phyloP scores from a whole-genome alignment of 2,113 vertebrate species.

The Centropristis striata region DNA sequence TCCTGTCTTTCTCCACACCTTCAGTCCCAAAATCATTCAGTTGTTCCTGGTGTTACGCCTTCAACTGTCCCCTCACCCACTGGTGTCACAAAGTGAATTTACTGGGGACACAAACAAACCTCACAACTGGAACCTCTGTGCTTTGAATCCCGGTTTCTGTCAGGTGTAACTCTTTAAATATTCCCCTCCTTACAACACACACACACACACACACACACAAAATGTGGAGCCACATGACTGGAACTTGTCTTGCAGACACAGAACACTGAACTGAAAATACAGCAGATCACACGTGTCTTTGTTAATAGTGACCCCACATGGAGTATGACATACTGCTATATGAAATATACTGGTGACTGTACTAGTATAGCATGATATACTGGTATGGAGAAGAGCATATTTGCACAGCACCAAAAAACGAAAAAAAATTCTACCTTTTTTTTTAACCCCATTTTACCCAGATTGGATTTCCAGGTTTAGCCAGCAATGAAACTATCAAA shows the following conservation, averaged over 20 bases:
- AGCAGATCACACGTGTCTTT: constrained; percentile 59
- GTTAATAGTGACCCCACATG: constrained; percentile 64
- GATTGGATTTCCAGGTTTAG: constrained; percentile 60
- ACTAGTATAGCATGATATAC: constrained; percentile 72
- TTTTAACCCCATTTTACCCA: constrained; percentile 62
- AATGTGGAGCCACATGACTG: constrained; percentile 64
- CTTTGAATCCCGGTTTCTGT: constrained; percentile 39
- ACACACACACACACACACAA: constrained; percentile 47
- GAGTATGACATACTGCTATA: constrained; percentile 64
- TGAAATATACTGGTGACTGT: constrained; percentile 65
- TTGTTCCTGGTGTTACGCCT: constrained; percentile 28
- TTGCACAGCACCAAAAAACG: constrained; percentile 79
- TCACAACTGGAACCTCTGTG: constrained; percentile 61
- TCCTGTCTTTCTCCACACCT: not conserved
- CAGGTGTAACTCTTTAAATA: constrained; percentile 54
- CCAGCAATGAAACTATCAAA: constrained; percentile 61
- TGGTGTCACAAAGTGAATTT: constrained; percentile 39
- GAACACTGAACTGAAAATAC: constrained; percentile 61
- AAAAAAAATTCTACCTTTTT: constrained; percentile 22
- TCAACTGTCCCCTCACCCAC: constrained; percentile 25
- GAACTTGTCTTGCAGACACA: constrained; percentile 59
- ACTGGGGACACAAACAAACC: constrained; percentile 24
- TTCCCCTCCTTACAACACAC: constrained; percentile 32
- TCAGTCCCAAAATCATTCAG: not conserved
- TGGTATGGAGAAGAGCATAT: constrained; percentile 74